These are phyloP conservation scores for Calliopsis andreniformis DNA, from an alignment of 1,140 invertebrate species.

Conservation along the genomic window DNA sequence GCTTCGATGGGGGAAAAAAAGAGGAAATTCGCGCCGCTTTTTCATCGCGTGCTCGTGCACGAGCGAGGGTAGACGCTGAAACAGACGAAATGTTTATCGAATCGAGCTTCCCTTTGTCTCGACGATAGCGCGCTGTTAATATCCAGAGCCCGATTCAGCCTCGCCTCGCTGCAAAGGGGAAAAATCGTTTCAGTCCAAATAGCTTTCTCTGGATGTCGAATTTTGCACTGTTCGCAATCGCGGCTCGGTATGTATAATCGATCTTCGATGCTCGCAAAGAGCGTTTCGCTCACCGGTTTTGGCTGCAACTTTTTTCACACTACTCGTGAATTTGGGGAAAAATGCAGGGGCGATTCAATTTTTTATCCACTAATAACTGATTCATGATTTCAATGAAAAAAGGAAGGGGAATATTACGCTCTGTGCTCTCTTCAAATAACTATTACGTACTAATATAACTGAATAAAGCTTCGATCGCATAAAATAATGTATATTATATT, in stretches of 20 bases:
- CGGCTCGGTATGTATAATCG: too few relatives aligned
- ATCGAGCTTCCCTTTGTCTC: conserved; percentile 21
- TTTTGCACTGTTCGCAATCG: neutral
- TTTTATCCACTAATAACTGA: too few relatives aligned
- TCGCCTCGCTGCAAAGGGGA: neutral
- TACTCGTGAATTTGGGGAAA: too few relatives aligned
- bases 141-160: neutral
- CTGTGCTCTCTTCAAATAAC: too few relatives aligned
- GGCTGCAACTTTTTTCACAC: too few relatives aligned
- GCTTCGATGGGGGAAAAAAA: neutral
- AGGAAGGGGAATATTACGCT: too few relatives aligned
- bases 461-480: too few relatives aligned
- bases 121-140: neutral
- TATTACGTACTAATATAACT: too few relatives aligned
- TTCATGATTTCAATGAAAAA: too few relatives aligned
- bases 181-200: too few relatives aligned
- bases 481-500: too few relatives aligned
- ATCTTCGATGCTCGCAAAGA: neutral
- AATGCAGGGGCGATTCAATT: too few relatives aligned
- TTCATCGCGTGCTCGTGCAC: neutral
- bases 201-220: neutral
- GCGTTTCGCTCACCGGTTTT: neutral
- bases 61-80: neutral
- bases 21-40: neutral
- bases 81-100: conserved; percentile 24